Evolutionary conservation across 2,113 vertebrate genomes (phyloP), one percentile per base, ranked within the genome.

Genomic region (Nothobranchius furzeri): DNA sequence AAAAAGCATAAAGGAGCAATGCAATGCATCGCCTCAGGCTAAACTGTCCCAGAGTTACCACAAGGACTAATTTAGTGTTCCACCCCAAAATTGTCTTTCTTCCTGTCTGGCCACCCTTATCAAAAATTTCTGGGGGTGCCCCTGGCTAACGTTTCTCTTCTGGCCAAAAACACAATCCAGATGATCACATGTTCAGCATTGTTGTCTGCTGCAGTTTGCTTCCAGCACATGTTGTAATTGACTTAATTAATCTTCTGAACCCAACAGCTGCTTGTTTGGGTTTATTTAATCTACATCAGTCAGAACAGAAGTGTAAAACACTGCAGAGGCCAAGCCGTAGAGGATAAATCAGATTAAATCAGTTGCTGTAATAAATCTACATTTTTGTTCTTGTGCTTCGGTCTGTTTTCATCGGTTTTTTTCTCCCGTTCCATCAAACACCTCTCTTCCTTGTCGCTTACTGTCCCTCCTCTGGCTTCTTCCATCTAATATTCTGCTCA

Each of bases 401-500:
- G 80, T 30, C 30, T 62, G 61, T 69, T 76, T 83, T 55, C 47
- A 72, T 61, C 54, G n/a, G 1, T 62, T 17, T 35, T 35, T 60
- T 46, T 49, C 36, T 63, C 30, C 20, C 7, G 54, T 70, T 75
- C 75, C 60, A 84, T 85, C 78, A 63, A 75, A 54, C 65, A 69
- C 73, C 73, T 86, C 76, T 85, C 76, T 86, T 84, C 71, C 83
- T 77, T 85, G 81, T 86, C 81, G 77, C 74, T 79, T 70, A 60
- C 79, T 74, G 67, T 80, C 75, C 84, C 78, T 83, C 81, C 84
- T 83, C 87, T 87, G 52, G 9, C 75, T 76, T 74, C 58, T 77
- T 75, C 67, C 80, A 86, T 85, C 85, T 84, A 72, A 93, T 83
- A 98, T 96, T 95, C 96, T 77, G 91, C 95, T 93, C 95, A 95